A percentile compares a stretch with the other conserved stretches of the same genome.
phyloP scores from a whole-genome alignment of 2,113 vertebrate species.

The Tupaia tana region DNA sequence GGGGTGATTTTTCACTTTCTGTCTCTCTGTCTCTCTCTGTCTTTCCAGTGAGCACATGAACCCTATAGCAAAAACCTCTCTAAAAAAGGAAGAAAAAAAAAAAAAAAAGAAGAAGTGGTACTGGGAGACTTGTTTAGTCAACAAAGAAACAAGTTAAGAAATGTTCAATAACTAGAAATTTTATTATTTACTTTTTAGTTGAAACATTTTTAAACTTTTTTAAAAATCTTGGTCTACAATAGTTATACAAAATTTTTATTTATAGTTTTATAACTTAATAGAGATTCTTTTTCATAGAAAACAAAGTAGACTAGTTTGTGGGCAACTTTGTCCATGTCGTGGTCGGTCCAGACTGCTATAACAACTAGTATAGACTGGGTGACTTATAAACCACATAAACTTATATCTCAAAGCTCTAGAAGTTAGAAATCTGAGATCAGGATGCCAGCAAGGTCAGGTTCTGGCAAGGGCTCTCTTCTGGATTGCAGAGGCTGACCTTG shows the following conservation, averaged over 20 bases:
- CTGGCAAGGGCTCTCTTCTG: neutral
- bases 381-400: neutral
- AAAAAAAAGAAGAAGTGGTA: neutral
- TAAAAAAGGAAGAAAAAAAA: no score
- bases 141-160: neutral
- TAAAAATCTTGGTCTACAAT: neutral
- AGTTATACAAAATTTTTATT: neutral
- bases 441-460: neutral
- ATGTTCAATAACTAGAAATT: neutral
- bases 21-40: no score
- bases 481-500: neutral
- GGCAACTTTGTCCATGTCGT: neutral
- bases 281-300: neutral
- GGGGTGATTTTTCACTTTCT: no score
- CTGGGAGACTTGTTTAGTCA: neutral
- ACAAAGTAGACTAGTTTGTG: neutral
- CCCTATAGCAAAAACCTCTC: no score
- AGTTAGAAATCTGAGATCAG: neutral
- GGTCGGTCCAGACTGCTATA: neutral
- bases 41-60: no score
- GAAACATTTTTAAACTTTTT: neutral
- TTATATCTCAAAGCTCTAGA: neutral
- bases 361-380: neutral
- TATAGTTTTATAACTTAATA: neutral
- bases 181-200: neutral